Percentiles rank a stretch among this genome's conserved stretches.
phyloP scores from a whole-genome alignment of 2,113 vertebrate genomes.

The Mohoua ochrocephala region DNA sequence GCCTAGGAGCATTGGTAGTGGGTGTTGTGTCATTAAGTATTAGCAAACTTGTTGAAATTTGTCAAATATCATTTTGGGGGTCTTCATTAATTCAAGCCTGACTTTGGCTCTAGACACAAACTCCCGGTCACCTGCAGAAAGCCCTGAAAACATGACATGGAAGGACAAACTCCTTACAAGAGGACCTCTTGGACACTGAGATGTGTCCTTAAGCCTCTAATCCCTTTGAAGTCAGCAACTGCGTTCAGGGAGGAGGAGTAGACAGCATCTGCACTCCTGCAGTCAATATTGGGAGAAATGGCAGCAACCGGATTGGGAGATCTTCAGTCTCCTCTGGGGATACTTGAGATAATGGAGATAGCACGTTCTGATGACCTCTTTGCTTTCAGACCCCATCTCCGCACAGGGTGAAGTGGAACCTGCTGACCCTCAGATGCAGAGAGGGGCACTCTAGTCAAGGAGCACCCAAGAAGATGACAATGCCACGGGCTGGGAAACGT shows the following conservation, averaged over 20 bases:
- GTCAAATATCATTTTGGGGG: background rate
- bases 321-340: background rate
- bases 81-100: background rate
- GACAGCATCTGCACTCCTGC: background rate
- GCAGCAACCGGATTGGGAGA: background rate
- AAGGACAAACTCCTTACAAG: background rate
- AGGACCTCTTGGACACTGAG: background rate
- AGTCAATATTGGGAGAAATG: accelerated
- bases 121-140: background rate
- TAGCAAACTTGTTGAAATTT: background rate
- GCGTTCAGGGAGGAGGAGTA: background rate
- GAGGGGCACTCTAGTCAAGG: background rate
- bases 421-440: background rate
- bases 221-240: background rate
- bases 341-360: background rate
- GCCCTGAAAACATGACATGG: background rate
- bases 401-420: background rate
- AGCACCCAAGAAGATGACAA: background rate
- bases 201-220: background rate
- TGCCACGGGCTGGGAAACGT: background rate
- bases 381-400: background rate
- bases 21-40: background rate
- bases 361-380: background rate
- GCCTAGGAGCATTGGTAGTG: background rate
- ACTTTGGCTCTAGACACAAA: background rate